A percentile compares a stretch with the other conserved stretches of the same genome.
Conservation (phyloP, 2,113 vertebrate species). For the Mirza zaza region DNA sequence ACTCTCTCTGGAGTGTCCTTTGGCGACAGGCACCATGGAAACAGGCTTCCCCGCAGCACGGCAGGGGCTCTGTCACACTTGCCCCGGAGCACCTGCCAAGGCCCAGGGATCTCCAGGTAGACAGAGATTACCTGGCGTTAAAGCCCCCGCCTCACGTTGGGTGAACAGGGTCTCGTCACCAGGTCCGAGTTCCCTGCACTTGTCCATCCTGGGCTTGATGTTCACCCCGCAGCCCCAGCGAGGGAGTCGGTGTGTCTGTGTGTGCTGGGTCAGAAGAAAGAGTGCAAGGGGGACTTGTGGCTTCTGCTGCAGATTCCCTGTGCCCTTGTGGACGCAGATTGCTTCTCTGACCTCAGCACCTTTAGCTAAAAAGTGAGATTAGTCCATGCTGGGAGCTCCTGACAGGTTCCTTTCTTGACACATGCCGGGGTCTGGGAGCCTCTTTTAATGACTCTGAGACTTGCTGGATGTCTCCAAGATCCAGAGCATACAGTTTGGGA, state of each 20-base stretch:
- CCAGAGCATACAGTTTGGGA: background rate
- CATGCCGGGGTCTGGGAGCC: background rate
- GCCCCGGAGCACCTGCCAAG: background rate
- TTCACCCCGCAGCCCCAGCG: background rate
- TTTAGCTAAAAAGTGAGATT: background rate
- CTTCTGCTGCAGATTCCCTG: background rate
- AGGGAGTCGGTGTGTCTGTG: background rate
- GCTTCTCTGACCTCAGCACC: background rate
- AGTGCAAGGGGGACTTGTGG: too few species aligned
- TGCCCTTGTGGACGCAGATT: background rate
- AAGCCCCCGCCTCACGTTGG: background rate
- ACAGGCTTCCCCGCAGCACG: background rate
- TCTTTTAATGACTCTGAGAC: background rate
- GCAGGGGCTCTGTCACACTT: background rate
- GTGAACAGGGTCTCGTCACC: background rate
- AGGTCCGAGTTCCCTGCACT: background rate
- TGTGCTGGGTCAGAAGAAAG: background rate
- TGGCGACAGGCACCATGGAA: background rate
- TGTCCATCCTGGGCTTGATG: background rate
- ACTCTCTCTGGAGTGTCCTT: background rate
- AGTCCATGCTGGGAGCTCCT: background rate
- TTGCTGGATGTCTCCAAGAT: background rate
- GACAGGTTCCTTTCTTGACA: background rate
- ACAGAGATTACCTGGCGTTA: background rate
- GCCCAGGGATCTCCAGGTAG: background rate